Evolutionary conservation across 2,113 vertebrate species (phyloP).

Genomic region (Stomatorhinus ivindoensis): DNA sequence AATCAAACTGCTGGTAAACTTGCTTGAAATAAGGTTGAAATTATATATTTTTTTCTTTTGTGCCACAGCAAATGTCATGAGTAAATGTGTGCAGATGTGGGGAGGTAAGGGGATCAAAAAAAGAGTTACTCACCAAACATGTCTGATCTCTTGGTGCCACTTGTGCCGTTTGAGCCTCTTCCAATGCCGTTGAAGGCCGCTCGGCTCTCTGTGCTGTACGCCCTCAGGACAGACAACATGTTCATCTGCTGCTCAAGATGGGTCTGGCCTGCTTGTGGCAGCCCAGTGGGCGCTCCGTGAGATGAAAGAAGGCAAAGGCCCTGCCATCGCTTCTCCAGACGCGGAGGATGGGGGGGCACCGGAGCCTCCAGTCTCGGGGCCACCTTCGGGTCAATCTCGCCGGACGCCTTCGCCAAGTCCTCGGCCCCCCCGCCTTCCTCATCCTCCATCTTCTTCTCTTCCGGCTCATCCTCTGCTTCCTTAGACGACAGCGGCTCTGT

Average conservation of each 20-base stretch:
- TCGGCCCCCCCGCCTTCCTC: neutral
- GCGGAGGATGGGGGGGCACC: slow-evolving; percentile 28
- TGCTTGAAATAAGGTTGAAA: slow-evolving; percentile 66
- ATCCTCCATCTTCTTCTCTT: slow-evolving; percentile 16
- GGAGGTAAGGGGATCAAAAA: neutral
- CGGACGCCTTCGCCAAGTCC: slow-evolving; percentile 30
- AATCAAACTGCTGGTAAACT: slow-evolving; percentile 63
- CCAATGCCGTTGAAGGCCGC: slow-evolving; percentile 71
- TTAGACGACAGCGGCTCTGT: slow-evolving; percentile 52
- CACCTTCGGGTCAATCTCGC: slow-evolving; percentile 33
- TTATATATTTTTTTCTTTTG: slow-evolving; percentile 50
- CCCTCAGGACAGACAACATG: slow-evolving; percentile 84
- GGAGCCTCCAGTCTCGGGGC: slow-evolving; percentile 21
- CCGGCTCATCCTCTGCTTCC: slow-evolving; percentile 31
- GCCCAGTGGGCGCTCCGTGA: slow-evolving; percentile 65
- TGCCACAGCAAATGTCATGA: neutral
- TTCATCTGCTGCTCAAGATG: slow-evolving; percentile 74
- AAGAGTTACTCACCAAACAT: slow-evolving; percentile 73
- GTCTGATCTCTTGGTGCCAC: slow-evolving; percentile 76
- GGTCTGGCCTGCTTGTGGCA: slow-evolving; percentile 65
- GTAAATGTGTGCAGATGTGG: slow-evolving; percentile 7
- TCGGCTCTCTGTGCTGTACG: slow-evolving; percentile 75
- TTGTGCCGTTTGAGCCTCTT: slow-evolving; percentile 64
- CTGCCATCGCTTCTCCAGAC: slow-evolving; percentile 65
- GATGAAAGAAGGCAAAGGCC: slow-evolving; percentile 65